Percentiles rank a stretch among this genome's conserved stretches.
phyloP scores from a whole-genome alignment of 2,113 vertebrate genomes.

The Rynchops niger region DNA sequence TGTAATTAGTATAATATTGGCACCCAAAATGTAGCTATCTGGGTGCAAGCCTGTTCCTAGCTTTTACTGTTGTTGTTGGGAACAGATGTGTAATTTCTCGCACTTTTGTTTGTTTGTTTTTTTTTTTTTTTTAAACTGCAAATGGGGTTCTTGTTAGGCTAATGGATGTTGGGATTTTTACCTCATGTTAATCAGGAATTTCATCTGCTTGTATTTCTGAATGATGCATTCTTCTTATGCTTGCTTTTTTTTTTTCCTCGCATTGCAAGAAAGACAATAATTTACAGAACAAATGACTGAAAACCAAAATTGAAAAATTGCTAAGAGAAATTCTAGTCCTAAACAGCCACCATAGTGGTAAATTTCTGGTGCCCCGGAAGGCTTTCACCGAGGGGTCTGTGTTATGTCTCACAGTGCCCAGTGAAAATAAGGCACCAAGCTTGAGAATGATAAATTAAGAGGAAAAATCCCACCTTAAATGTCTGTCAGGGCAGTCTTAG shows the following conservation, averaged over 20 bases:
- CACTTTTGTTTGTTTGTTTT: conserved; percentile 48
- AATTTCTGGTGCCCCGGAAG: not conserved
- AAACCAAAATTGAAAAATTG: not conserved
- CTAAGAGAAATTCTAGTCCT: not conserved
- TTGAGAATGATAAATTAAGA: not conserved
- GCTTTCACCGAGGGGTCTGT: not conserved
- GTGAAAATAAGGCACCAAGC: not conserved
- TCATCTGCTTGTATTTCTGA: conserved; percentile 12
- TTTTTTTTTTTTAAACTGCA: conserved; percentile 13
- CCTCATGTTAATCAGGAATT: conserved; percentile 31
- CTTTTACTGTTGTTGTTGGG: not conserved
- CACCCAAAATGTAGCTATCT: conserved; percentile 36
- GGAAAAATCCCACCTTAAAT: not conserved
- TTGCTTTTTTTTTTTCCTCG: not conserved
- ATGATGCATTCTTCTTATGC: not conserved
- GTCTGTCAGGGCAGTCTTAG: not conserved
- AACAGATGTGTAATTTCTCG: conserved; percentile 29
- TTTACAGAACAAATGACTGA: not conserved
- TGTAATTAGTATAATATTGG: conserved; percentile 49
- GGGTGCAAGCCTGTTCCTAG: conserved; percentile 23
- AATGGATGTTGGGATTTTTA: conserved; percentile 37
- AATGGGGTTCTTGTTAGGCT: conserved; percentile 50
- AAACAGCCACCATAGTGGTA: not conserved
- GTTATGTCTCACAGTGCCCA: not conserved
- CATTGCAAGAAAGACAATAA: not conserved